Base-by-base conservation (phyloP, 2,888 invertebrate genomes). In the Tethea ocularis region DNA sequence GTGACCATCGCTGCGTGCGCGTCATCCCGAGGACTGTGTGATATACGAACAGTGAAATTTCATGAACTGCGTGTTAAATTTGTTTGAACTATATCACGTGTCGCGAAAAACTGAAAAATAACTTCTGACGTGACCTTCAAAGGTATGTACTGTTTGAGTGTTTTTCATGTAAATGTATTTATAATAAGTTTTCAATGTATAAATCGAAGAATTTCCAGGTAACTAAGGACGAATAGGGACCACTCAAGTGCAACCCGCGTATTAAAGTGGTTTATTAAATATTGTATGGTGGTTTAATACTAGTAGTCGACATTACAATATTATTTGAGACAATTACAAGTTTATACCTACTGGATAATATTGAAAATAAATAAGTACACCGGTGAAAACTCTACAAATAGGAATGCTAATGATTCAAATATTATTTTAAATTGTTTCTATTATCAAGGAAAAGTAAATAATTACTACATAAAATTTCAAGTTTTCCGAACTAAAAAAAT, bases 31-130 rank as follows among this genome's bases (percentile, higher is more conserved):
- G 88, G 91, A 90, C 86, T 88, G 91, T 90, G 92, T 91, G 91
- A 88, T 89, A 87, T 86, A 88, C 88, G 86, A 91, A 86, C 88
- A 90, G 92, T 92, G 92, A 89, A 87, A 91, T 91, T 92, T 91
- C 88, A 91, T 91, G 85, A 91, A 91, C 92, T 87, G 82, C 87
- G 89, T 91, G 91, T 89, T 89, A 84, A 85, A 87, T 83, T 90
- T 87, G 89, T 90, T 91, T 86, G 87, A 90, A 89, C 89, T 86
- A 80, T 83, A 80, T 80, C 84, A 80, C 88, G 88, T 90, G 88
- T 84, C 79, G 82, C 79, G 73, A 72, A 75, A 72, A 71, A 70
- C 70, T 77, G 74, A 69, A 72, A 72, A 68, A 64, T 68, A 69
- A 69, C 68, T 71, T 72, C 33, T 24, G 69, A 75, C 72, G 72